Percentiles rank a stretch among this genome's conserved stretches.
Conservation (phyloP, 2,888 invertebrate species). For the Deilephila elpenor region DNA sequence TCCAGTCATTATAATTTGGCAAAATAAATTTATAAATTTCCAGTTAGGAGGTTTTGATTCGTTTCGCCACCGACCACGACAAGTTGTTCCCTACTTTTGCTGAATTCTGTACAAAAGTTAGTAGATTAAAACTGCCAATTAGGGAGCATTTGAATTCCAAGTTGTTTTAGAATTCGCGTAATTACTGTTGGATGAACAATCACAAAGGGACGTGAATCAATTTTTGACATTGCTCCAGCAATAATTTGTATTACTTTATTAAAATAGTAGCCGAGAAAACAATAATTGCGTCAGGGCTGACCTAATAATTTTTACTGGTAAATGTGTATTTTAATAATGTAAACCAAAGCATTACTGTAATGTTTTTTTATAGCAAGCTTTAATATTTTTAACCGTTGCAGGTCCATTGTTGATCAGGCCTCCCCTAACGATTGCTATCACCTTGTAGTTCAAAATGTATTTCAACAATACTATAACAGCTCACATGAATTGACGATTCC, state of each 20-base stretch:
- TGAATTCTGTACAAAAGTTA: constrained; percentile 81
- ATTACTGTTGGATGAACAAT: constrained; percentile 81
- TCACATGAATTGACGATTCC: too few species aligned
- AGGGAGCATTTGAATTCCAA: constrained; percentile 81
- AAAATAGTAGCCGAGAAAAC: neutral
- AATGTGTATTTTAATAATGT: neutral
- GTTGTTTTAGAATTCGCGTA: constrained; percentile 81
- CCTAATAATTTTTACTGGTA: neutral
- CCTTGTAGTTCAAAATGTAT: too few species aligned
- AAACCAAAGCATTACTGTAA: too few species aligned
- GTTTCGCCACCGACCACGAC: constrained; percentile 77
- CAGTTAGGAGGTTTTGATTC: constrained; percentile 77
- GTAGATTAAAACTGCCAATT: constrained; percentile 84
- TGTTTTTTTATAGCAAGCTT: too few species aligned
- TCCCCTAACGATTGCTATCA: too few species aligned
- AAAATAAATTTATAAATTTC: constrained; percentile 77
- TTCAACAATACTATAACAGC: too few species aligned
- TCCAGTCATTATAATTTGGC: constrained; percentile 67
- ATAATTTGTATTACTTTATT: neutral
- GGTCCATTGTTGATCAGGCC: too few species aligned
- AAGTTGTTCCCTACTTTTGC: constrained; percentile 79
- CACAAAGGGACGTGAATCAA: constrained; percentile 62
- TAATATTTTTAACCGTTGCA: too few species aligned
- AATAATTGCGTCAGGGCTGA: too few species aligned
- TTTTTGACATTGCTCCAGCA: constrained; percentile 25